Percentiles rank a stretch among this genome's conserved stretches.
These are phyloP conservation scores for Melanophora roralis DNA, from an alignment of 2,888 invertebrate genomes.

Conservation along the genomic window DNA sequence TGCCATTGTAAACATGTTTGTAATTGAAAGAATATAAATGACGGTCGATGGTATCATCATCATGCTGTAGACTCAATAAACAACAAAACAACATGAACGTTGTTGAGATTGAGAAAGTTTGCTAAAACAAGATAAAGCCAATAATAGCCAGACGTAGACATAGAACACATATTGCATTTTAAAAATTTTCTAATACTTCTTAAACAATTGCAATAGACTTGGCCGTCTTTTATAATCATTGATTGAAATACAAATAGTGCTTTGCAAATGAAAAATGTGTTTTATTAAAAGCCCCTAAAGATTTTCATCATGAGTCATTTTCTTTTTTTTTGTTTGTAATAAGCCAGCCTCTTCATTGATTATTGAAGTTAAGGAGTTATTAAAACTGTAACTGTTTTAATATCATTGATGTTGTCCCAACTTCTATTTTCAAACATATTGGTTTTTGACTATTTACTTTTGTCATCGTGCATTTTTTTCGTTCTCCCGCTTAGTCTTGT, in stretches of 20 bases:
- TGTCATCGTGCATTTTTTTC: background rate
- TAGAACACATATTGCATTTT: background rate
- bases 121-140: constrained; percentile 16
- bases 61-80: constrained; percentile 33
- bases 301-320: background rate
- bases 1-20: constrained; percentile 32
- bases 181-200: too few species aligned
- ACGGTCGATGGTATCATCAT: too few species aligned
- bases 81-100: background rate
- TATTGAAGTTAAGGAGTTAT: background rate
- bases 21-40: background rate
- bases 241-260: background rate
- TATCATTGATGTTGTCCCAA: background rate
- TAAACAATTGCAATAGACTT: too few species aligned
- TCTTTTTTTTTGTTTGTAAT: too few species aligned
- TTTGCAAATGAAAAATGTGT: background rate
- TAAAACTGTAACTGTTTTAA: background rate
- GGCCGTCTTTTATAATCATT: background rate
- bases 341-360: background rate
- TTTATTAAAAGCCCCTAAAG: constrained; percentile 3
- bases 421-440: background rate
- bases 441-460: constrained; percentile 11
- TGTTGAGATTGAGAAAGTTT: constrained; percentile 7
- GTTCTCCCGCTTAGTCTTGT: background rate
- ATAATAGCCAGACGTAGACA: constrained; percentile 6